phyloP scores from a whole-genome alignment of 2,113 vertebrate species.

The Chelonoidis abingdonii region DNA sequence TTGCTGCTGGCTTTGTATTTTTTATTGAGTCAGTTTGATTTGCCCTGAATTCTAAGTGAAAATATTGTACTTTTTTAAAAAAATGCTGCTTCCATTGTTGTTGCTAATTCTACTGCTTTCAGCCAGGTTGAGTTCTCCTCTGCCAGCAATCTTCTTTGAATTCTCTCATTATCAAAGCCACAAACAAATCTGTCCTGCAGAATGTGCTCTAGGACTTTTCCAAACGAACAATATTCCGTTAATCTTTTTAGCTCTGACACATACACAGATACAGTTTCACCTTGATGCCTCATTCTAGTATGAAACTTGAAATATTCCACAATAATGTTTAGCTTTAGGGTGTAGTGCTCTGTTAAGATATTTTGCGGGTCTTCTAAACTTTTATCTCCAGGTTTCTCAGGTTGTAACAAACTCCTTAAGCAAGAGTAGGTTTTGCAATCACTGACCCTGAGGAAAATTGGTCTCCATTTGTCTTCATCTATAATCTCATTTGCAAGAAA shows the following conservation, averaged over 20 bases:
- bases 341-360: neutral
- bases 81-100: neutral
- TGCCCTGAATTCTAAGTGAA: neutral
- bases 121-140: conserved; percentile 61
- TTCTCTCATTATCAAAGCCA: conserved; percentile 35
- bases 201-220: conserved; percentile 65
- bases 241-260: conserved; percentile 64
- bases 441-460: conserved; percentile 48
- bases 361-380: conserved; percentile 18
- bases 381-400: conserved; percentile 44
- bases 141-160: conserved; percentile 67
- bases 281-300: conserved; percentile 31
- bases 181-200: conserved; percentile 71
- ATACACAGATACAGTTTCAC: conserved; percentile 49
- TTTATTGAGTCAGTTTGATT: conserved; percentile 13
- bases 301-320: conserved; percentile 29
- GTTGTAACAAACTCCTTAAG: conserved; percentile 49
- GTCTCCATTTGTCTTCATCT: conserved; percentile 47
- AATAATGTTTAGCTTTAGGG: conserved; percentile 25
- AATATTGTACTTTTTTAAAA: neutral
- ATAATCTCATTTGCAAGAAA: neutral
- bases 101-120: neutral
- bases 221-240: conserved; percentile 73
- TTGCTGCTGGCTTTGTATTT: neutral
- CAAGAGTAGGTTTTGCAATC: conserved; percentile 50